These are phyloP conservation scores for Phymorhynchus buccinoides DNA, from an alignment of 1,140 invertebrate species.

Conservation along the genomic window DNA sequence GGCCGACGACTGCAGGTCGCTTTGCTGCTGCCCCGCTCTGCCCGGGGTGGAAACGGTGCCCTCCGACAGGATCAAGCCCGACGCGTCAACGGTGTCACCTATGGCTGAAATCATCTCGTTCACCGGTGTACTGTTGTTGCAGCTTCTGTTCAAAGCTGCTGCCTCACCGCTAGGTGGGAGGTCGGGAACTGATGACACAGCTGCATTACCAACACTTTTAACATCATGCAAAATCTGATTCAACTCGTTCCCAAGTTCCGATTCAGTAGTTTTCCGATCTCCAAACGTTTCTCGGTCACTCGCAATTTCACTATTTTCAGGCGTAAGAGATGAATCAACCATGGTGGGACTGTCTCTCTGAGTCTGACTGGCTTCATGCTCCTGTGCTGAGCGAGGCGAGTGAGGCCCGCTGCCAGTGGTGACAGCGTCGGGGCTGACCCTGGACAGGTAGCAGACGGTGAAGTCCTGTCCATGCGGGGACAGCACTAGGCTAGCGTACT, in stretches of 20 bases:
- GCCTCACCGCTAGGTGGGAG: neutral
- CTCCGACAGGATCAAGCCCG: conserved; percentile 22
- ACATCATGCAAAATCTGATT: too few relatives aligned
- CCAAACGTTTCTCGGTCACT: neutral
- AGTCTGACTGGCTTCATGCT: neutral
- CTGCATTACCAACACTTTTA: too few relatives aligned
- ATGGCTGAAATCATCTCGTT: neutral
- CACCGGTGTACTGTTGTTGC: neutral
- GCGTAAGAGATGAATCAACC: neutral
- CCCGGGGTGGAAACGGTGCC: conserved; percentile 42
- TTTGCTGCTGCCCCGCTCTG: neutral
- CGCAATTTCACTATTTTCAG: neutral
- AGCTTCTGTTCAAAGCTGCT: neutral
- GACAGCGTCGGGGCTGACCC: conserved; percentile 49
- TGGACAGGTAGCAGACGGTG: conserved; percentile 61
- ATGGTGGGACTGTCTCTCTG: neutral
- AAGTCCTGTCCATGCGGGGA: conserved; percentile 63
- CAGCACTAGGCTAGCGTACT: conserved; percentile 58
- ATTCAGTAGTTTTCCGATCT: neutral
- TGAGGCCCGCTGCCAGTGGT: neutral
- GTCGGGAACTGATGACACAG: neutral
- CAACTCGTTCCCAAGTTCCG: neutral
- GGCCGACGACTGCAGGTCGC: neutral
- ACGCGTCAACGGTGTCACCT: neutral
- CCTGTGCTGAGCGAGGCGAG: neutral